Percentiles rank a stretch among this genome's conserved stretches.
phyloP scores from a whole-genome alignment of 2,113 vertebrate genomes.

The Erpornis zantholeuca region DNA sequence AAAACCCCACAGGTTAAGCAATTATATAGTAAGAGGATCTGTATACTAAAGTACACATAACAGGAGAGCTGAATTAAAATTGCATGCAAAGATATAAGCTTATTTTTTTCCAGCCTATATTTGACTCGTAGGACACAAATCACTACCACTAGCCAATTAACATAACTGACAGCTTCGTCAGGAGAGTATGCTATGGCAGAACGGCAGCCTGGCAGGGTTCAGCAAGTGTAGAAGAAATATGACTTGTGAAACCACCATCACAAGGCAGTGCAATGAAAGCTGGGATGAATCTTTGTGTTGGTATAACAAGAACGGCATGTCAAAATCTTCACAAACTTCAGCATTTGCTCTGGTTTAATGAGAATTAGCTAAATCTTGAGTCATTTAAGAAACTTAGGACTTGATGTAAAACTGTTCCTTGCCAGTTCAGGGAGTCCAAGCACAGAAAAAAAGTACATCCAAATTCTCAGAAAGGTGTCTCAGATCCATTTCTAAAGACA shows the following conservation, averaged over 20 bases:
- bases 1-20: not conserved
- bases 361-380: not conserved
- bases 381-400: not conserved
- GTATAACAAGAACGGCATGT: not conserved
- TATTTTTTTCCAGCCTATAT: not conserved
- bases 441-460: not conserved
- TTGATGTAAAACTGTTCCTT: not conserved
- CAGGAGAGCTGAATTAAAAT: not conserved
- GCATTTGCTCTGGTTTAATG: not conserved
- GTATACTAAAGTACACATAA: not conserved
- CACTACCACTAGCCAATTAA: constrained; percentile 9
- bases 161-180: not conserved
- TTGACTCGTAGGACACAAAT: not conserved
- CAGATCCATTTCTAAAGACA: not conserved
- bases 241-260: not conserved
- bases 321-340: not conserved
- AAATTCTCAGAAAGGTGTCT: not conserved
- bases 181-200: not conserved
- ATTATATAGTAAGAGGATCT: not conserved
- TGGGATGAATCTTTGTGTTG: not conserved
- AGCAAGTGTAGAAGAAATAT: not conserved
- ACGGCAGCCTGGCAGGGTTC: not conserved
- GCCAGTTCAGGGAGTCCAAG: not conserved
- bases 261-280: not conserved
- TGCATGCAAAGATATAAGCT: not conserved